Percentiles rank a stretch among this genome's conserved stretches.
phyloP scores from a whole-genome alignment of 2,113 vertebrate genomes.

The Siphamia tubifer region DNA sequence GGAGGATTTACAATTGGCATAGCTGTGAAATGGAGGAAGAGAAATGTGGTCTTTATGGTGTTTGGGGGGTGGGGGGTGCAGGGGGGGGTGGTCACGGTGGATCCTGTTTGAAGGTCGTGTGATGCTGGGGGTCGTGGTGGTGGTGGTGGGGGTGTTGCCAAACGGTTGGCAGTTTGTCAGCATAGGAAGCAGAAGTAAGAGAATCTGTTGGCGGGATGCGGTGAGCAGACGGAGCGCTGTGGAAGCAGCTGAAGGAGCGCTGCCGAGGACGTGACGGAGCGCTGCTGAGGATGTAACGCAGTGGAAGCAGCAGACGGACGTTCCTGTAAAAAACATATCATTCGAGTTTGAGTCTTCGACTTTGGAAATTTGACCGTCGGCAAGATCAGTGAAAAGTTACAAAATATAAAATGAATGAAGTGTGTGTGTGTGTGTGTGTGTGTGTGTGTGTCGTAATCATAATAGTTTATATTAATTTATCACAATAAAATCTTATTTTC shows the following conservation, averaged over 20 bases:
- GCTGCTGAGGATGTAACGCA: too few relatives aligned
- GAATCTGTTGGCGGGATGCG: constrained; percentile 43
- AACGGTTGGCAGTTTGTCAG: constrained; percentile 54
- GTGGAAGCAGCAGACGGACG: too few relatives aligned
- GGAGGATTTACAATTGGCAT: constrained; percentile 73
- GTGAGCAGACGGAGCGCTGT: constrained; percentile 39
- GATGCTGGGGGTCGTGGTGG: constrained; percentile 68
- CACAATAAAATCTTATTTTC: too few relatives aligned
- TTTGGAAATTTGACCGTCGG: too few relatives aligned
- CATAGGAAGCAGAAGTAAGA: constrained; percentile 47
- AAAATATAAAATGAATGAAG: too few relatives aligned
- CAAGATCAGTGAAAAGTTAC: too few relatives aligned
- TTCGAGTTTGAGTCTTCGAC: too few relatives aligned
- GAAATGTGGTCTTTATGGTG: constrained; percentile 67
- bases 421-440: too few relatives aligned
- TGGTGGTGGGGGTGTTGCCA: constrained; percentile 51
- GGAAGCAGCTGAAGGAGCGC: not conserved
- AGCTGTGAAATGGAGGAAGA: constrained; percentile 81
- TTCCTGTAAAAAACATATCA: too few relatives aligned
- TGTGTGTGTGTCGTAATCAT: too few relatives aligned
- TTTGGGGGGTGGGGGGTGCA: not conserved
- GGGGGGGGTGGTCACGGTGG: not conserved
- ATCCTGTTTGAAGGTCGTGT: constrained; percentile 79
- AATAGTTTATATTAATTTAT: too few relatives aligned
- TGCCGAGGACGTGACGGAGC: constrained; percentile 7